These are phyloP conservation scores for Cheirogaleus major DNA, from an alignment of 2,797 vertebrate genomes.

Conservation along the genomic window DNA sequence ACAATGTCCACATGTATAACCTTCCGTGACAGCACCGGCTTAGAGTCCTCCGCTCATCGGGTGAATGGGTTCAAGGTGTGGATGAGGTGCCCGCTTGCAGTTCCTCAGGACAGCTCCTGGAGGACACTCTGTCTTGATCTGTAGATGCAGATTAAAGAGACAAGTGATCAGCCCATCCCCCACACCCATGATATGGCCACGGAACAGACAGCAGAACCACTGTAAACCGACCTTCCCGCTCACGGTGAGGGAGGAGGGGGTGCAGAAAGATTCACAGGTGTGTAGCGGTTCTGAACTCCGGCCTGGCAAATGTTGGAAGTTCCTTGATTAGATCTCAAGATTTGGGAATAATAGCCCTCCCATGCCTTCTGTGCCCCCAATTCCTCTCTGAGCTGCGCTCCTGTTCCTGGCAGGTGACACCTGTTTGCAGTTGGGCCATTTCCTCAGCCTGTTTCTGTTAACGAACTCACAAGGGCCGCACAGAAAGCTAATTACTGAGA, in stretches of 20 bases:
- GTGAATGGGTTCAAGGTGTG: background rate
- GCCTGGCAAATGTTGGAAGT: background rate
- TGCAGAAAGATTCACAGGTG: no score
- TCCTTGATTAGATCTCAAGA: no score
- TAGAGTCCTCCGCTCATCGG: rapidly evolving
- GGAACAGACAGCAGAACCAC: background rate
- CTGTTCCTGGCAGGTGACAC: background rate
- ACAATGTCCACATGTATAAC: rapidly evolving
- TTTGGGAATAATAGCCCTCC: background rate
- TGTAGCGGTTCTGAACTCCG: background rate
- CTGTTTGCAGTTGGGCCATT: rapidly evolving
- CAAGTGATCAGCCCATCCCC: rapidly evolving
- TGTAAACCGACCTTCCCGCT: background rate
- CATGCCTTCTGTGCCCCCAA: rapidly evolving
- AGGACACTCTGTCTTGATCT: background rate
- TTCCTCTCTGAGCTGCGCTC: rapidly evolving
- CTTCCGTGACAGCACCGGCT: rapidly evolving
- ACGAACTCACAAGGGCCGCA: no score
- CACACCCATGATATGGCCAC: rapidly evolving
- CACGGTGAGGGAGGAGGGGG: rapidly evolving
- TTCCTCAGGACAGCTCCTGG: background rate
- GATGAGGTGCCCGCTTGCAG: rapidly evolving
- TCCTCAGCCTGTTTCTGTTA: background rate
- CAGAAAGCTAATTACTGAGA: no score
- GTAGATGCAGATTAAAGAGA: no score